Base-by-base conservation (phyloP, 2,888 invertebrate species). In the Thymelicus lineola region DNA sequence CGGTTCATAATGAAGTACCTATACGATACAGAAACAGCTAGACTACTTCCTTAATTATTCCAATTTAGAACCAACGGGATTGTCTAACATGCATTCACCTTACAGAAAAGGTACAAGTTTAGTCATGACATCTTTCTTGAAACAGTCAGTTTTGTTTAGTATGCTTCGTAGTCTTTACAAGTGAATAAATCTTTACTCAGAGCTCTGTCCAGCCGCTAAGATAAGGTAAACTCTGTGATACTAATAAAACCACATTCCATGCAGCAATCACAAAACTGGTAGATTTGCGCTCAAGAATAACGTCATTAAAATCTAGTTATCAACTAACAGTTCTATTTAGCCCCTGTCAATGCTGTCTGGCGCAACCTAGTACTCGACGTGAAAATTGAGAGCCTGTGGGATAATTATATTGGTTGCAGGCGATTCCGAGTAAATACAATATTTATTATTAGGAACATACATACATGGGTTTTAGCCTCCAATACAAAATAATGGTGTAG, bases 1-100 rank as follows among this genome's bases (percentile, higher is more conserved):
- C 57, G 17, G 61, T 38, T n/a, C 45, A 62, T 62, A 68, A 48
- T 68, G 36, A 62, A 46, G 45, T 53, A n/a, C n/a, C n/a, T n/a
- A 35, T 28, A 61, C 15, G 28, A 10, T 55, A 64, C 35, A 58
- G 6, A 36, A 38, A 38, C 38, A 38, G 58, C 36, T 38, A 58
- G 10, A 38, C 15, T 15, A 58, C 9, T 58, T 58, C 58, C 38
- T 58, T 58, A 7, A 58, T 38, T 36, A 58, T n/a, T 36, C 36
- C 6, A 36, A 55, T 55, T 50, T 17, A 17, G 17, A 28, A 36
- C 36, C 9, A 57, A 53, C 12, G 17, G 0, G 36, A 36, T n/a
- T n/a, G 36, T n/a, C 36, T 12, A 58, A 58, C 55, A 7, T 50
- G 9, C 10, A 9, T 38, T 38, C 38, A 48, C 9, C 48, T 48